These are phyloP conservation scores for Hiodon tergisus DNA, from an alignment of 2,113 vertebrate species.

Conservation along the genomic window DNA sequence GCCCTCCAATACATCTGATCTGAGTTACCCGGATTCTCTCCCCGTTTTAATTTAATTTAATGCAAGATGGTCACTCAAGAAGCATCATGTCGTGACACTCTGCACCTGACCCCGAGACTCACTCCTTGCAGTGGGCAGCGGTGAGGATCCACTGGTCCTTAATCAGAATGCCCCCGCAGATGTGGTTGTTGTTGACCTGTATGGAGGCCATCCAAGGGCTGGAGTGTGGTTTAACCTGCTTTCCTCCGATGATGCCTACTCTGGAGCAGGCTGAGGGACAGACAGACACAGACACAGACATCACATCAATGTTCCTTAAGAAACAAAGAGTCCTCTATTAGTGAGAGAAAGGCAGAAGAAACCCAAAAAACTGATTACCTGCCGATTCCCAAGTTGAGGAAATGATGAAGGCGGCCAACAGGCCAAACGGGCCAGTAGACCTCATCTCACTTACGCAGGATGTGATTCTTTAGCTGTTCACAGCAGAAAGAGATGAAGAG, in stretches of 20 bases:
- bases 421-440: no score
- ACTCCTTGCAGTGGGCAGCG: conserved; percentile 34
- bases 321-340: neutral
- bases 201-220: conserved; percentile 33
- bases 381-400: neutral
- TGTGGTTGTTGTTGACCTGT: conserved; percentile 15
- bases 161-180: conserved; percentile 31
- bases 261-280: conserved; percentile 11
- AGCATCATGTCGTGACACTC: neutral
- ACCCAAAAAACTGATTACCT: neutral
- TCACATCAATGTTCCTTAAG: neutral
- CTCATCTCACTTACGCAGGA: neutral
- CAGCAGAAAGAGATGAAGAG: neutral
- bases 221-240: conserved; percentile 27
- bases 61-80: neutral
- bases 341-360: neutral
- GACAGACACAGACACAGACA: neutral
- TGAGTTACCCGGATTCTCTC: no score
- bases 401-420: neutral
- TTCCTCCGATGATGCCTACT: conserved; percentile 22
- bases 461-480: neutral
- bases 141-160: conserved; percentile 30
- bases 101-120: neutral
- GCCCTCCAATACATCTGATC: no score
- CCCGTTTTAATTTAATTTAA: no score